Conservation (phyloP, 2,888 invertebrate genomes). For the Ypsolopha scabrella region DNA sequence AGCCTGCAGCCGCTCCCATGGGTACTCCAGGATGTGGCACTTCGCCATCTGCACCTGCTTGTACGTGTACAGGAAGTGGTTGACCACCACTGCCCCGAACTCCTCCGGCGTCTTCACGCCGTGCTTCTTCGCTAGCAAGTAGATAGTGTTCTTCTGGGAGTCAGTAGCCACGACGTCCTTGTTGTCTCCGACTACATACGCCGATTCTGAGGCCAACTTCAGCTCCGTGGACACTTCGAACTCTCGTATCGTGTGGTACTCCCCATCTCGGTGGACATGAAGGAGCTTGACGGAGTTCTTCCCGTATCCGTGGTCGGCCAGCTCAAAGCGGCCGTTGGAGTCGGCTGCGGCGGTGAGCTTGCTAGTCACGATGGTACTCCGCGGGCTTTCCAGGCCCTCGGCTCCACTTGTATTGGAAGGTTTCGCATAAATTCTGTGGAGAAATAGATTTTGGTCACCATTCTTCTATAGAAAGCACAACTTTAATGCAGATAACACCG, state of each 20-base stretch:
- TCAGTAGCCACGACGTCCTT: slow-evolving; percentile 85
- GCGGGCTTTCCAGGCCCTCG: slow-evolving; percentile 16
- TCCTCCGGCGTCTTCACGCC: slow-evolving; percentile 83
- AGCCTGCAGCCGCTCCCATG: slow-evolving; percentile 77
- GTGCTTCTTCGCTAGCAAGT: slow-evolving; percentile 81
- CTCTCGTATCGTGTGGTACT: slow-evolving; percentile 78
- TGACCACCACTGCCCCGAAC: slow-evolving; percentile 79
- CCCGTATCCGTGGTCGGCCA: slow-evolving; percentile 78
- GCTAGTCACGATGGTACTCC: slow-evolving; percentile 15
- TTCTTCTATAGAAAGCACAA: neutral
- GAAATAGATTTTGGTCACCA: neutral
- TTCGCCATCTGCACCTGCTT: slow-evolving; percentile 79
- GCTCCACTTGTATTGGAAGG: slow-evolving; percentile 52
- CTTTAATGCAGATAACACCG: neutral
- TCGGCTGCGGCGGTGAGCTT: slow-evolving; percentile 49
- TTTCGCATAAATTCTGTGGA: slow-evolving; percentile 56
- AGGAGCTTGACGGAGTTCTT: slow-evolving; percentile 81
- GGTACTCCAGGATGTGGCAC: slow-evolving; percentile 79
- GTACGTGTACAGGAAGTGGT: slow-evolving; percentile 81
- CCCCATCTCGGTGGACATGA: slow-evolving; percentile 76
- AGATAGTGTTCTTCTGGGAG: slow-evolving; percentile 86
- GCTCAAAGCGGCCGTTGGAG: slow-evolving; percentile 66
- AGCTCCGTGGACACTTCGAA: slow-evolving; percentile 79
- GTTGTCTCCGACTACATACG: slow-evolving; percentile 82
- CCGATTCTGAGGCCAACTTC: slow-evolving; percentile 76